Conservation (phyloP, 2,888 invertebrate species). For the Meta bourneti region DNA sequence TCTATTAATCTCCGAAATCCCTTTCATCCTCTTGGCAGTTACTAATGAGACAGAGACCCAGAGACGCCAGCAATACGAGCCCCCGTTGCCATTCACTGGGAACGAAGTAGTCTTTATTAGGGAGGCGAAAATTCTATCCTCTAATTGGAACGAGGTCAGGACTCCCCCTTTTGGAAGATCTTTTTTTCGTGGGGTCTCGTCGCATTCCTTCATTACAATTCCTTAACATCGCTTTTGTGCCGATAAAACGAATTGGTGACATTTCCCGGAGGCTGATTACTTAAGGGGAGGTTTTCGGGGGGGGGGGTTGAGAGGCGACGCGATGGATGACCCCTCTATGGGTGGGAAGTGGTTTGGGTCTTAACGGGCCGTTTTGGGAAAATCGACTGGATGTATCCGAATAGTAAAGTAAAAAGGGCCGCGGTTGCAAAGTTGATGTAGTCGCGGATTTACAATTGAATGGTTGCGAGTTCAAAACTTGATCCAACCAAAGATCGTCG, state of each 20-base stretch:
- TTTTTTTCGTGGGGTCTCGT: neutral
- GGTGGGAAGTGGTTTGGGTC: neutral
- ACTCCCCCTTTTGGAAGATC: neutral
- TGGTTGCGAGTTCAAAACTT: too few relatives aligned
- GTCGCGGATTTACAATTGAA: too few relatives aligned
- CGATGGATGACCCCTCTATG: too few relatives aligned
- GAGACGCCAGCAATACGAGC: slow-evolving; percentile 36
- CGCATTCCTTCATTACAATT: neutral
- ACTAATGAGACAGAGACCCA: slow-evolving; percentile 67
- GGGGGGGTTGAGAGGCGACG: too few relatives aligned
- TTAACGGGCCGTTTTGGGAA: neutral
- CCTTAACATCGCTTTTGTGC: neutral
- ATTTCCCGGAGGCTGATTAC: neutral
- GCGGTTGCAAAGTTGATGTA: too few relatives aligned
- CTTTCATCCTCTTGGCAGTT: slow-evolving; percentile 66
- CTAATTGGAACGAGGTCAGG: neutral
- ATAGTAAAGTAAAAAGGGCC: too few relatives aligned
- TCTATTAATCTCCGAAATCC: slow-evolving; percentile 64
- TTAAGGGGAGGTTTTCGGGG: neutral
- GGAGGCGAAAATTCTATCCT: neutral
- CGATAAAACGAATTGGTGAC: neutral
- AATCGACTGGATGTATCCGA: neutral
- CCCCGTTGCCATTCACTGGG: neutral
- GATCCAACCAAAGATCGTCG: too few relatives aligned
- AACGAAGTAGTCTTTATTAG: neutral